Conservation (phyloP, 1,140 invertebrate genomes). For the Drosophila hydei region DNA sequence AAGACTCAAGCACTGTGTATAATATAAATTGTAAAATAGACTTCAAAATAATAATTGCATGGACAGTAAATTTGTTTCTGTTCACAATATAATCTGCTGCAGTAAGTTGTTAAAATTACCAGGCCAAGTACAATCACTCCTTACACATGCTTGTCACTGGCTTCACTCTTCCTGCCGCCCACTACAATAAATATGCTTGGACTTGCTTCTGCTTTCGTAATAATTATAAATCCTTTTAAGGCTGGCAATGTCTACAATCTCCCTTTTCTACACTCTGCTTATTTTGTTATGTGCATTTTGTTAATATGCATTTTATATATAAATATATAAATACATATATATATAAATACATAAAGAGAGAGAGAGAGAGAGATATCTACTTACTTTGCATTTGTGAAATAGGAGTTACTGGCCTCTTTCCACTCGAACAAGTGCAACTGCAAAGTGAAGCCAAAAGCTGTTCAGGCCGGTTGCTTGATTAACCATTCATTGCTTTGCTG, state of each 20-base stretch:
- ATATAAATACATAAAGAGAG: conserved; percentile 42
- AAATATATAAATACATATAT: conserved; percentile 42
- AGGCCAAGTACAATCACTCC: conserved; percentile 44
- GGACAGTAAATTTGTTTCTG: too few species aligned
- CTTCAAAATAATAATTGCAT: too few species aligned
- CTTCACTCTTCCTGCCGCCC: neutral
- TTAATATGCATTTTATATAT: conserved; percentile 65
- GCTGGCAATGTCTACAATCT: conserved; percentile 1
- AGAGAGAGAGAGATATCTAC: too few species aligned
- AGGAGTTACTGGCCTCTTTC: conserved; percentile 19
- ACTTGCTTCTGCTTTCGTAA: neutral
- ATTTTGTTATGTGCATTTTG: conserved; percentile 55
- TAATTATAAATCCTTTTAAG: conserved; percentile 19
- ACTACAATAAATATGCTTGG: neutral
- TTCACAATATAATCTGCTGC: too few species aligned
- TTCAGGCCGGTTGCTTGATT: conserved; percentile 78
- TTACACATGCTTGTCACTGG: conserved; percentile 31
- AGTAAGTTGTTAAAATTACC: conserved; percentile 1
- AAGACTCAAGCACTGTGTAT: too few species aligned
- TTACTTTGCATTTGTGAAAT: conserved; percentile 45
- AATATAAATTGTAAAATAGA: too few species aligned
- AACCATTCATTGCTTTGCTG: conserved; percentile 82
- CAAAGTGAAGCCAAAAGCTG: conserved; percentile 78
- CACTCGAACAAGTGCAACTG: conserved; percentile 56
- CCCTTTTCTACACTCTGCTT: conserved; percentile 62